Conservation (phyloP, 2,113 vertebrate genomes). For the Clinocottus analis region DNA sequence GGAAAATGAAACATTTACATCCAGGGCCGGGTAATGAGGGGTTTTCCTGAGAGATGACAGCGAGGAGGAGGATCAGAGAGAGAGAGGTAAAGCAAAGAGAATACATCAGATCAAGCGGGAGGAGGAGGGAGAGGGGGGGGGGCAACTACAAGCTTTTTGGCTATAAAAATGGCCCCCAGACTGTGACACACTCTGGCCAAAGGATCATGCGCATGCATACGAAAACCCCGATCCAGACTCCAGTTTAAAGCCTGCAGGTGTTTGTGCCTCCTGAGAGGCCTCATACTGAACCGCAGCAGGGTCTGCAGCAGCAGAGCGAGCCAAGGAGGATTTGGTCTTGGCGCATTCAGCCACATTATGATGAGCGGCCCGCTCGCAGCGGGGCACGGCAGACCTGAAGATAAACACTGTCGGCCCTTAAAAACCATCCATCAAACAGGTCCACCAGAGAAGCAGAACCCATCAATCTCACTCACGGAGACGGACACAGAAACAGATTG, state of each 20-base stretch:
- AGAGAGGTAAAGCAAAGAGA: constrained; percentile 56
- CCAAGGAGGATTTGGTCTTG: constrained; percentile 64
- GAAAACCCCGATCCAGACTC: background rate
- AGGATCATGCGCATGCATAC: constrained; percentile 1
- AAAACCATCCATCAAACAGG: constrained; percentile 62
- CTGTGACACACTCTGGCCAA: constrained; percentile 33
- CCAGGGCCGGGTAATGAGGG: constrained; percentile 75
- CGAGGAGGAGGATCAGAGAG: constrained; percentile 73
- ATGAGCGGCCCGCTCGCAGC: constrained; percentile 54
- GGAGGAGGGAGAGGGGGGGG: too few species aligned
- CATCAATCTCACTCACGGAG: constrained; percentile 52
- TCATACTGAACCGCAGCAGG: constrained; percentile 39
- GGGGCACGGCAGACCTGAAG: constrained; percentile 59
- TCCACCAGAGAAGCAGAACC: constrained; percentile 38
- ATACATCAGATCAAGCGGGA: constrained; percentile 60
- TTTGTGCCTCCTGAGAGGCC: too few species aligned
- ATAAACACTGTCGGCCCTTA: constrained; percentile 52
- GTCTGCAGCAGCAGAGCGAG: constrained; percentile 43
- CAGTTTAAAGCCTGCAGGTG: constrained; percentile 61
- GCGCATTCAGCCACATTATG: constrained; percentile 42
- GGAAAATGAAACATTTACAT: constrained; percentile 74
- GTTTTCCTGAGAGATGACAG: constrained; percentile 81
- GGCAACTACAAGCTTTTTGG: constrained; percentile 51
- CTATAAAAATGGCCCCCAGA: constrained; percentile 32
- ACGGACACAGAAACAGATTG: constrained; percentile 33